Evolutionary conservation across 2,113 vertebrate genomes (phyloP).

Genomic region (Myotis yumanensis): DNA sequence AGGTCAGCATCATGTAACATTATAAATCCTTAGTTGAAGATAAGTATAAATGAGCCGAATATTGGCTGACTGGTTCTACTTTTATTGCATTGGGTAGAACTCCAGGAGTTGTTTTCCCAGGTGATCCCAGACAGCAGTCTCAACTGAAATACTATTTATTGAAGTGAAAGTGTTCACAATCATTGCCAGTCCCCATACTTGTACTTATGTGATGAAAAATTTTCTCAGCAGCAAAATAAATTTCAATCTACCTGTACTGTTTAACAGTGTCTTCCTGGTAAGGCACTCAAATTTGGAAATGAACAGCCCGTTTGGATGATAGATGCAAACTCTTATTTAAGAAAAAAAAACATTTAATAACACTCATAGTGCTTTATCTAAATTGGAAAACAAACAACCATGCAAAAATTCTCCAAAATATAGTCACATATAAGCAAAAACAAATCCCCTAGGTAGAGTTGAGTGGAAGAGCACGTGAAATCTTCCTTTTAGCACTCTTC

Average conservation of each 20-base stretch:
- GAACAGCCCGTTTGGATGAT: not conserved
- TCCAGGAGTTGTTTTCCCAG: not conserved
- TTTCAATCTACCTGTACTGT: not conserved
- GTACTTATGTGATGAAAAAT: not conserved
- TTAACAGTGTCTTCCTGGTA: not conserved
- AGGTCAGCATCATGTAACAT: not conserved
- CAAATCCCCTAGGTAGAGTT: not conserved
- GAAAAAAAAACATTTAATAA: not conserved
- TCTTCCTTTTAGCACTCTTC: not conserved
- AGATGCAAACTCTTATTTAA: not conserved
- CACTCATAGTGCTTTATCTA: conserved; percentile 5
- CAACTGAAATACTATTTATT: not conserved
- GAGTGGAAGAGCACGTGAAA: not conserved
- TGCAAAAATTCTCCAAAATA: not conserved
- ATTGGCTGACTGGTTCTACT: not conserved
- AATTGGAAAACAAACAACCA: not conserved
- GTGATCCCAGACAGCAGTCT: not conserved
- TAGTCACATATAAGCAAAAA: conserved; percentile 6
- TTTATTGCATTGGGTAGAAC: not conserved
- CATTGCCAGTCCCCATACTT: not conserved
- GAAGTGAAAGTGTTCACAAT: not conserved
- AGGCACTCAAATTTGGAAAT: not conserved
- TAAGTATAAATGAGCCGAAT: not conserved
- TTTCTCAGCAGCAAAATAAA: not conserved
- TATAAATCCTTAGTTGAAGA: conserved; percentile 21